Evolutionary conservation across 2,888 invertebrate genomes (phyloP), one percentile per base, ranked within the genome.

Genomic region (Caenorhabditis sp.): DNA sequence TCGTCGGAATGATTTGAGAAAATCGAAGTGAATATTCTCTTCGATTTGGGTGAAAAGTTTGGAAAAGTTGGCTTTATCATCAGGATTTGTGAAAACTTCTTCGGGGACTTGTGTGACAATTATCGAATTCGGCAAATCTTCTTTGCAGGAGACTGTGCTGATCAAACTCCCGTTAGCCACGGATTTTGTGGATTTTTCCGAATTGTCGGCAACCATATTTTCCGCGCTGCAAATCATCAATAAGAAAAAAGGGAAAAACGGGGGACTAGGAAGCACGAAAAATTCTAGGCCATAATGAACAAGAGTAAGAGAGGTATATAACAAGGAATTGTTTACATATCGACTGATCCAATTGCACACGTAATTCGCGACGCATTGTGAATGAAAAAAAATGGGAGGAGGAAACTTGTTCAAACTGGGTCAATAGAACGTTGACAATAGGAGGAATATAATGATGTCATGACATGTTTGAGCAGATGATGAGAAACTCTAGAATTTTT

Each of bases 11-110:
- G 96, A 96, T 84, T 93, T 93, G 85, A 99, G 92, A 92, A 96
- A 99, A 86, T 96, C 95, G 90, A 97, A 95, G 19, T 94, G 93
- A 54, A 93, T 93, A 79, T 92, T 91, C 69, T 92, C 91, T 62
- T 94, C 93, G 89, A 93, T 95, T 78, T 92, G 91, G 83, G 92
- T 92, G 88, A 97, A 96, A 66, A 95, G 90, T 81, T 92, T 91
- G 89, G 96, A 95, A 91, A 97, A 92, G 62, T 86, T 87, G n/a
- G 75, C 69, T 54, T 84, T 81, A 64, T 83, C 78, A 21, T 70
- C 73, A 8, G 74, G 74, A 63, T 86, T 76, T 26, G 67, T 77
- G 77, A 84, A 86, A 14, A 81, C 82, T 58, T 80, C 79, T 57
- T 79, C 81, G 10, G 82, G 82, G 21, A 79, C 78, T 55, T 82